Evolutionary conservation across 2,113 vertebrate species (phyloP), one percentile per base, ranked within the genome.

Genomic region (Sylvietta virens): DNA sequence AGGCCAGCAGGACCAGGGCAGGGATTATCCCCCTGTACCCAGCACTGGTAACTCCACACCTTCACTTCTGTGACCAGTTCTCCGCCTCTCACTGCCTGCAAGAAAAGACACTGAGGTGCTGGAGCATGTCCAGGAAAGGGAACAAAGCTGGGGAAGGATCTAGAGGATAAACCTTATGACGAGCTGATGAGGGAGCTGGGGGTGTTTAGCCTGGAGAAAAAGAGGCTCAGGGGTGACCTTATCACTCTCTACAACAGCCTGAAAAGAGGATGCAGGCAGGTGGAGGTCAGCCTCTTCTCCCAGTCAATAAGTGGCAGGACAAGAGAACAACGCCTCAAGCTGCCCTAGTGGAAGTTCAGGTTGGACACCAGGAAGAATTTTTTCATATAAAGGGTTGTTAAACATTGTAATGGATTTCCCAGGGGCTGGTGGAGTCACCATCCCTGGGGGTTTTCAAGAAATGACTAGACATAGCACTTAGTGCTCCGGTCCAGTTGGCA

Each of bases 201-300:
- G 6, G 17, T 47, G 20, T 56, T 71, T 8, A 31, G 10, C 4
- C 24, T 62, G 35, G n/a, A 80, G 42, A 31, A 64, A 40, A 31
- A 30, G 42, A 62, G 30, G 3, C 9, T 56, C 11, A 20, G 48
- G 6, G 4, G 10, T 24, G 20, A 79, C 16, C 11, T 45, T 26
- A n/a, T 12, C 24, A 42, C 9, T 31, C 24, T 26, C 22, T 44
- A 26, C 14, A 72, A 8, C 7, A 31, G 3, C 26, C 26, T 48
- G 26, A 42, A 56, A 88, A 16, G 21, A 18, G 6, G 11, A 3
- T 42, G 31, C 13, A 57, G 66, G 7, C 17, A 80, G 10, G 6
- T 15, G 35, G 7, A 16, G 13, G 2, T 13, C 0, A 0, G 9
- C 20, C 30, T 62, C 35, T 64, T 56, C 26, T 57, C 21, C 11